phyloP scores from a whole-genome alignment of 2,113 vertebrate species.

The Canis aureus region DNA sequence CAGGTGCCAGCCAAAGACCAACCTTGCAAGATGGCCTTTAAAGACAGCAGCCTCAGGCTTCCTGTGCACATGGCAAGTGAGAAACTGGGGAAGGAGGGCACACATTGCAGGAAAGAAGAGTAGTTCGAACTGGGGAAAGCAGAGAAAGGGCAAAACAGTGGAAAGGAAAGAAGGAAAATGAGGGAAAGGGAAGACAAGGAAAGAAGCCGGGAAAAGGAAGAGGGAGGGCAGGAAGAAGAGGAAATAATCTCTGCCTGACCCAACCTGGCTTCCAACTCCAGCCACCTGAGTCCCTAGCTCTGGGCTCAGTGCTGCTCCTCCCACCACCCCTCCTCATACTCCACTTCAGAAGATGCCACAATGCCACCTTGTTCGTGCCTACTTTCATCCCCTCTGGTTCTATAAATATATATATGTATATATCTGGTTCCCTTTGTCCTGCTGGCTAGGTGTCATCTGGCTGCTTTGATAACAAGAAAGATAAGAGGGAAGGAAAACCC shows the following conservation, averaged over 20 bases:
- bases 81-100: background rate
- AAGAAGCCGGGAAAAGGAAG: background rate
- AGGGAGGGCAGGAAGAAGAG: background rate
- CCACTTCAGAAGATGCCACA: background rate
- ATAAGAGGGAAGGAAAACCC: background rate
- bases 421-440: background rate
- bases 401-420: background rate
- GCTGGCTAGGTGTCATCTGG: slow-evolving; percentile 5
- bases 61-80: background rate
- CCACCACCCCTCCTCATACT: background rate
- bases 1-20: background rate
- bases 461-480: slow-evolving; percentile 60
- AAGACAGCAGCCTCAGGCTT: background rate
- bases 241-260: background rate
- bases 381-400: background rate
- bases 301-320: background rate
- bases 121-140: background rate
- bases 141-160: background rate
- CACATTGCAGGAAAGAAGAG: background rate
- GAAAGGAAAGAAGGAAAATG: slow-evolving; percentile 9
- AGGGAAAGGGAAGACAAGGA: background rate
- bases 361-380: background rate
- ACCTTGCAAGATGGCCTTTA: background rate
- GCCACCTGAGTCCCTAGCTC: background rate
- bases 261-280: background rate